These are phyloP conservation scores for Acleris literana DNA, from an alignment of 2,888 invertebrate species.

Conservation along the genomic window DNA sequence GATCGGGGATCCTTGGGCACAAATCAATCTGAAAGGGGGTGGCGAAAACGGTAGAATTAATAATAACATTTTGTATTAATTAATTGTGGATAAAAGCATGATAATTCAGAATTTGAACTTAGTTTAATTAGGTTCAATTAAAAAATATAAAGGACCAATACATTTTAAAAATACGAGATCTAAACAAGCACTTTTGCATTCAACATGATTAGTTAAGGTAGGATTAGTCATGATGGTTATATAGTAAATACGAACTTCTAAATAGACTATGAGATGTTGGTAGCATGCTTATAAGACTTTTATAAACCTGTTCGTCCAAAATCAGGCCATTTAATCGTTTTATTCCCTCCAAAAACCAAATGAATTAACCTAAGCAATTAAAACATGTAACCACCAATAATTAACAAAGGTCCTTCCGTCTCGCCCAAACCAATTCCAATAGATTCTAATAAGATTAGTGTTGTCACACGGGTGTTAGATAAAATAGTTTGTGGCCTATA, in stretches of 20 bases:
- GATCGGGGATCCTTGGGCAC: constrained; percentile 52
- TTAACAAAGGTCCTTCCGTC: constrained; percentile 45
- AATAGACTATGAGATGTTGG: too few species aligned
- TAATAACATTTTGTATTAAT: neutral
- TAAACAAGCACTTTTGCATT: too few species aligned
- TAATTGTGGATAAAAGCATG: too few species aligned
- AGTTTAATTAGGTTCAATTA: too few species aligned
- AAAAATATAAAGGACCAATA: too few species aligned
- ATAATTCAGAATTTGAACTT: too few species aligned
- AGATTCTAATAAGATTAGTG: constrained; percentile 82
- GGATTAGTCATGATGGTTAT: too few species aligned
- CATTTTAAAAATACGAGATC: too few species aligned
- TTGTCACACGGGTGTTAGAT: constrained; percentile 81
- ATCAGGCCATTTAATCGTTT: neutral
- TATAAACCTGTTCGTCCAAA: too few species aligned
- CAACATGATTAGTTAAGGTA: too few species aligned
- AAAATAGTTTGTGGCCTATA: constrained; percentile 83
- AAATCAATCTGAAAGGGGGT: constrained; percentile 63
- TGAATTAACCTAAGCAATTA: constrained; percentile 25
- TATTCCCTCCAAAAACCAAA: constrained; percentile 5
- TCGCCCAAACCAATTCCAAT: constrained; percentile 71
- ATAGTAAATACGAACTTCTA: too few species aligned
- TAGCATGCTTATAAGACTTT: too few species aligned
- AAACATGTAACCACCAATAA: constrained; percentile 32
- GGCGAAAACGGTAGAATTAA: constrained; percentile 4